Evolutionary conservation across 2,113 vertebrate genomes (phyloP).

Genomic region (Manacus vitellinus): DNA sequence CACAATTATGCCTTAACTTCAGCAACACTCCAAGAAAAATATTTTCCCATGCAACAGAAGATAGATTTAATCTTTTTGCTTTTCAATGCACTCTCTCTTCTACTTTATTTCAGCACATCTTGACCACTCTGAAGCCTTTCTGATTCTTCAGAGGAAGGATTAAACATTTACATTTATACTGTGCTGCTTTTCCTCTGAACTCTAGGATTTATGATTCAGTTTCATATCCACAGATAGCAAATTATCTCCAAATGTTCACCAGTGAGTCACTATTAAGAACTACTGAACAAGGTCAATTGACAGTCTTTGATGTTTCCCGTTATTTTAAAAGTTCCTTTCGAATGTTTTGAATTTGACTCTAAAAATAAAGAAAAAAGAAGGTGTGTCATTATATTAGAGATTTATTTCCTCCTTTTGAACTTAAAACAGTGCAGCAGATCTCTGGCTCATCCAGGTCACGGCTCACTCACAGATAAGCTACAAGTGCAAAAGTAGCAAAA

Average conservation of each 20-base stretch:
- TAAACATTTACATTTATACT: constrained; percentile 64
- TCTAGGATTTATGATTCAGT: constrained; percentile 73
- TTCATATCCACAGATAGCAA: constrained; percentile 74
- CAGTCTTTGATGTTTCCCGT: constrained; percentile 57
- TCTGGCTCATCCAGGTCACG: constrained; percentile 58
- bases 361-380: constrained; percentile 64
- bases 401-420: constrained; percentile 69
- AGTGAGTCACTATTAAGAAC: constrained; percentile 66
- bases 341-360: constrained; percentile 67
- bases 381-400: constrained; percentile 63
- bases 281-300: constrained; percentile 70
- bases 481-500: background rate
- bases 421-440: constrained; percentile 43
- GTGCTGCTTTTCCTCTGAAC: constrained; percentile 60
- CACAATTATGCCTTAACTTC: background rate
- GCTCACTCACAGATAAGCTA: constrained; percentile 45
- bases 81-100: constrained; percentile 9
- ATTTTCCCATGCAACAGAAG: background rate
- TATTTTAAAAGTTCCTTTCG: constrained; percentile 66
- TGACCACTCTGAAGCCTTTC: constrained; percentile 26
- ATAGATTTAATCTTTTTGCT: constrained; percentile 16
- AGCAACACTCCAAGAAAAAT: background rate
- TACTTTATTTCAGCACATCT: constrained; percentile 43
- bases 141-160: constrained; percentile 52
- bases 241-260: constrained; percentile 80